Conservation (phyloP, 2,113 vertebrate genomes). For the Macquaria ambigua region DNA sequence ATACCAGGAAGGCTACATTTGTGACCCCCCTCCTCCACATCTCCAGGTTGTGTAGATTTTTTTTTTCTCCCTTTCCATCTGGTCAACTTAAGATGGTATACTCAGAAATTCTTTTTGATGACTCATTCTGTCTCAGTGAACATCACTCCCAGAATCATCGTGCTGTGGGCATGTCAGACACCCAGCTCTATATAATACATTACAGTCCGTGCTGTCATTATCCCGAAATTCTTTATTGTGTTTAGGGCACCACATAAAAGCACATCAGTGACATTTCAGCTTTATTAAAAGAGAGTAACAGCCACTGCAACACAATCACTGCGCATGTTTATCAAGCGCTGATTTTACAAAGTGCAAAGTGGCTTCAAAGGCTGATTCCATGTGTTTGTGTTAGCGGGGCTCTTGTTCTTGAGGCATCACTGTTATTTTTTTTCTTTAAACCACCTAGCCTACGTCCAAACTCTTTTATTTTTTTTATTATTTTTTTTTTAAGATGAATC, state of each 20-base stretch:
- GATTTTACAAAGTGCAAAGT: conserved; percentile 37
- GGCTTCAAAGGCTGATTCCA: conserved; percentile 45
- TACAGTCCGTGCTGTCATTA: conserved; percentile 35
- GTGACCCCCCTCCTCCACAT: not conserved
- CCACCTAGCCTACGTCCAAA: not conserved
- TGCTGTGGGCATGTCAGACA: conserved; percentile 37
- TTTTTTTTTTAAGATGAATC: conserved; percentile 36
- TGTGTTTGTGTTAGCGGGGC: conserved; percentile 5
- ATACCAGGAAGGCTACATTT: conserved; percentile 10
- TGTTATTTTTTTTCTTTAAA: not conserved
- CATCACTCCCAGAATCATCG: conserved; percentile 35
- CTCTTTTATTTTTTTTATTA: not conserved
- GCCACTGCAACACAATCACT: conserved; percentile 10
- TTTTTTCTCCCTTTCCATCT: conserved; percentile 45
- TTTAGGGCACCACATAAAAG: conserved; percentile 41
- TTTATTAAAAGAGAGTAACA: conserved; percentile 40
- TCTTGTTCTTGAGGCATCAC: conserved; percentile 14
- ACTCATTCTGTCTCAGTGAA: conserved; percentile 59
- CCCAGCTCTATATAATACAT: conserved; percentile 51
- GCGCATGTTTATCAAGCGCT: conserved; percentile 10
- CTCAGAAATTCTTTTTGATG: conserved; percentile 70
- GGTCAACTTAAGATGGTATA: conserved; percentile 49
- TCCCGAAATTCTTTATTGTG: conserved; percentile 45
- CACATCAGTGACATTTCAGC: conserved; percentile 26
- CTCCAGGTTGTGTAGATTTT: conserved; percentile 26